Base-by-base conservation (phyloP, 1,140 invertebrate species). In the Lepidurus packardi region DNA sequence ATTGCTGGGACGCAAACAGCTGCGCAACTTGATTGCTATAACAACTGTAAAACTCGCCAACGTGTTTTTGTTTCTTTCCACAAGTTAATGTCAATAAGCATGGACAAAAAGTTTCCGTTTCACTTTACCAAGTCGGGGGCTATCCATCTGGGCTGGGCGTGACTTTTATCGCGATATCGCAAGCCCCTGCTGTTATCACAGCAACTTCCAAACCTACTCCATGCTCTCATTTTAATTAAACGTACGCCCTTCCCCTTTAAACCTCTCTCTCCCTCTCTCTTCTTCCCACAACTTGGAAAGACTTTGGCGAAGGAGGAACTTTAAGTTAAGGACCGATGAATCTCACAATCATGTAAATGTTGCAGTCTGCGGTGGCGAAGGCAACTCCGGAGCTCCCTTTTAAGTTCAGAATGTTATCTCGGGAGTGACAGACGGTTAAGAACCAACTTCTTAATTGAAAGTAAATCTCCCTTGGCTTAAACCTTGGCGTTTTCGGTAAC, bases 171-270 rank as follows among this genome's bases (percentile, higher is more conserved):
- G 53, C 53, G 53, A 65, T 65, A 65, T 65, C 53, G 53, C 21
- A n/a, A 65, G 53, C 53, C 13, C 13, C 9, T 21, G 53, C 53
- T 65, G 53, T 21, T 65, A 65, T 65, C 53, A 65, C 53, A 65
- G 53, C 53, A 65, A 65, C 16, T 65, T 65, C 53, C 53, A 65
- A 65, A 65, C 53, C 53, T 65, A 65, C 21, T 65, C 53, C 53
- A 65, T 65, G 53, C 53, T 65, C 53, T 21, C 53, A 65, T 65
- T 65, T 65, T 65, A 65, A 65, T 65, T 65, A 65, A 65, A 65
- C 53, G 53, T 65, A 65, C 53, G 53, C 53, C 53, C 53, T 65
- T n/a, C 34, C 34, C 34, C 53, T 13, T 65, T 21, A 65, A 65
- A 65, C 53, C 53, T 65, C 47, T n/a, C 47, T 65, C 47, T 25